phyloP scores from a whole-genome alignment of 2,797 vertebrate genomes.

The Sebastes nivosus region DNA sequence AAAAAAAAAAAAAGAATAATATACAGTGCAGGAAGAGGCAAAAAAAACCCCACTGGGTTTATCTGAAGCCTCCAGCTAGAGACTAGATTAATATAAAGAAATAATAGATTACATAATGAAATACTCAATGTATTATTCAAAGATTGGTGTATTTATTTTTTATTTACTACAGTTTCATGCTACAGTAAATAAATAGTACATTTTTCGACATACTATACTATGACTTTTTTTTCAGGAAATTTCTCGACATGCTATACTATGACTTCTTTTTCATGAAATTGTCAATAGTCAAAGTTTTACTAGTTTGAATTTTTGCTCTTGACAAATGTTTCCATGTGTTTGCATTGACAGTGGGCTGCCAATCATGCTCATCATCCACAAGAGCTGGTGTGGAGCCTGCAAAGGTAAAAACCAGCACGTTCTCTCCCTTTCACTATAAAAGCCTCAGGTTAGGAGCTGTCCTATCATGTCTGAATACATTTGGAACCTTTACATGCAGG shows the following conservation, averaged over 20 bases:
- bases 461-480: neutral
- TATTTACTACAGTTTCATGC: neutral
- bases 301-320: neutral
- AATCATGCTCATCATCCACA: slow-evolving; percentile 96
- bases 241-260: too few relatives aligned
- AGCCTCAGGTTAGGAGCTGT: neutral
- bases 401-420: slow-evolving; percentile 86
- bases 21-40: too few relatives aligned
- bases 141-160: neutral
- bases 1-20: too few relatives aligned
- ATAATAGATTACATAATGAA: too few relatives aligned
- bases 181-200: too few relatives aligned
- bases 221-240: too few relatives aligned
- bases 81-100: too few relatives aligned
- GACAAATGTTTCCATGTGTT: slow-evolving; percentile 32
- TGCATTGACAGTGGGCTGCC: slow-evolving; percentile 88
- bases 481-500: neutral
- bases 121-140: neutral
- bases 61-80: too few relatives aligned
- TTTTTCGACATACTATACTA: too few relatives aligned
- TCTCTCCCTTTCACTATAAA: neutral
- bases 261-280: too few relatives aligned
- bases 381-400: slow-evolving; percentile 99
- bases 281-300: neutral
- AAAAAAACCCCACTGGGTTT: too few relatives aligned